A percentile compares a stretch with the other conserved stretches of the same genome.
Evolutionary conservation across 2,797 vertebrate species (phyloP).

Genomic region (Pangasius djambal): DNA sequence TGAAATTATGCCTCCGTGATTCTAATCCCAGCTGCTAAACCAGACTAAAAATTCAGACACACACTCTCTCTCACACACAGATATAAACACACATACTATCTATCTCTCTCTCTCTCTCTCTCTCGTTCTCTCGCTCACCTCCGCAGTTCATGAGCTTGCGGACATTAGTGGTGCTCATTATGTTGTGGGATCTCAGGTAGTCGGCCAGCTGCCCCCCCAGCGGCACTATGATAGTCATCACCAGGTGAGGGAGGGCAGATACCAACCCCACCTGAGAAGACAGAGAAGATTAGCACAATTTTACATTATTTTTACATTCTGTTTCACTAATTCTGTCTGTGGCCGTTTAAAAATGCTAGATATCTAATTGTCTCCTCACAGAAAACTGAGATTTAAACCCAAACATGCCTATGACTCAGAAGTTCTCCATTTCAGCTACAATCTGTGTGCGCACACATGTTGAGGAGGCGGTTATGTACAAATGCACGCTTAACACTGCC

Average conservation of each 20-base stretch:
- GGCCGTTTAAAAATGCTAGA: not conserved
- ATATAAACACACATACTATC: not conserved
- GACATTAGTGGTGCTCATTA: slow-evolving; percentile 86
- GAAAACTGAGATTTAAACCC: not conserved
- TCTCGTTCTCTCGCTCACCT: slow-evolving; percentile 63
- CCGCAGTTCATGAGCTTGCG: slow-evolving; percentile 88
- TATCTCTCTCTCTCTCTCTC: not conserved
- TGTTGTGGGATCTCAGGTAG: slow-evolving; percentile 74
- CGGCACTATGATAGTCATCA: slow-evolving; percentile 85
- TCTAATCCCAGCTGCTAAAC: slow-evolving; percentile 52
- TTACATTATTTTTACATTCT: not conserved
- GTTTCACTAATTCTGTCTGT: not conserved
- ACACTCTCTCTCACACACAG: slow-evolving; percentile 10
- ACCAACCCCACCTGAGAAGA: slow-evolving; percentile 78
- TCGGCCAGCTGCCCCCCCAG: slow-evolving; percentile 84
- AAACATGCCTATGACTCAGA: slow-evolving; percentile 29
- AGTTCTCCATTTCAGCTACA: slow-evolving; percentile 22
- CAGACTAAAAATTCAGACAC: slow-evolving; percentile 26
- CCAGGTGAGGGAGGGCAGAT: slow-evolving; percentile 82
- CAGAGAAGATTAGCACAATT: not conserved
- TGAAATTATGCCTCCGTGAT: slow-evolving; percentile 48
- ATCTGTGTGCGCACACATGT: slow-evolving; percentile 32
- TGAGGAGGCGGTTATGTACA: slow-evolving; percentile 28
- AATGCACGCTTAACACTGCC: slow-evolving; percentile 36
- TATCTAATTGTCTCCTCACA: not conserved